Evolutionary conservation across 2,888 invertebrate species (phyloP), one percentile per base, ranked within the genome.

Genomic region (Harpalus rufipes): DNA sequence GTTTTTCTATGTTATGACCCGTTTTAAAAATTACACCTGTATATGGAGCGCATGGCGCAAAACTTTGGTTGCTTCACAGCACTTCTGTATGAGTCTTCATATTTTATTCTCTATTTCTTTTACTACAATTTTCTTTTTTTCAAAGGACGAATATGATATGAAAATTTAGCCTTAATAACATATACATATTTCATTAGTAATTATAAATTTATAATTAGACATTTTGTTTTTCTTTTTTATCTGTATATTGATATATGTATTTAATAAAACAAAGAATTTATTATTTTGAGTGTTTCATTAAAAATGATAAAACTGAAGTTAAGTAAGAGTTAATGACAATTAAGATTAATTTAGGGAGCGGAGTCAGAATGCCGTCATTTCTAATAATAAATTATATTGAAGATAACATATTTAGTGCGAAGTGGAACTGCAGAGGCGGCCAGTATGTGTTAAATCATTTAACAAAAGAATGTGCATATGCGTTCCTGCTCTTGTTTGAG

Each of bases 361-460:
- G 41, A 51, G 68, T 82, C 25, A 83, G 5, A 7, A 44, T 63
- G 14, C 21, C 12, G 78, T 84, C 84, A 84, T 78, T 8, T 14
- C 63, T 84, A 84, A 78, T 78, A 51, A 78, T 84, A 84, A 63
- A 39, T 76, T 21, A 65, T 84, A 56, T 78, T 84, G 14, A 6
- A 51, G 78, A 84, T 84, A 84, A 84, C 21, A 78, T 51, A 78
- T 84, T 78, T 78, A 78, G 78, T 65, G 65, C 65, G 56, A 78
- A 84, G 58, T 82, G 39, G 7, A 51, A 39, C 25, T 41, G 32
- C 58, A 56, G 18, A 72, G 81, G 81, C 81, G 68, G 12, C 59
- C 65, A 65, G 1, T 74, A 74, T n/a, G 58, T 82, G 72, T 56
- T 82, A 82, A 72, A 82, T 82, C 68, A 72, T 82, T 82, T 82